Evolutionary conservation across 2,113 vertebrate species (phyloP).

Genomic region (Cettia cetti): DNA sequence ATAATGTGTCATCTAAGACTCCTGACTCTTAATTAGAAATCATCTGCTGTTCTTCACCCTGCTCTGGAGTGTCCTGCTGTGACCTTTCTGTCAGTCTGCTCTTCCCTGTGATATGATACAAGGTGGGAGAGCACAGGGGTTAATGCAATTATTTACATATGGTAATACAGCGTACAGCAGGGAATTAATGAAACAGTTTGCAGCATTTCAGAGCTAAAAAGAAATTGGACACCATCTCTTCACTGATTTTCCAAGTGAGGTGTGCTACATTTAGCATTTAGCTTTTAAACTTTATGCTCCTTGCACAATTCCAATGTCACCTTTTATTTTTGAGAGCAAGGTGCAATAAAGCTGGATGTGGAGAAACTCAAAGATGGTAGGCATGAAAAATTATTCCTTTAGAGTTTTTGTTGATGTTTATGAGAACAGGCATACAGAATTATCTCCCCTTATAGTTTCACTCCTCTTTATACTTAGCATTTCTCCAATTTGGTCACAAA

Average conservation of each 20-base stretch:
- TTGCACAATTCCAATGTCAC: neutral
- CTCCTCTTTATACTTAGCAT: neutral
- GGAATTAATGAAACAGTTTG: conserved; percentile 18
- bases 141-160: conserved; percentile 59
- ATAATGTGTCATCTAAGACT: conserved; percentile 16
- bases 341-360: neutral
- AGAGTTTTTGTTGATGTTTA: neutral
- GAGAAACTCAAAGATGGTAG: neutral
- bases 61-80: neutral
- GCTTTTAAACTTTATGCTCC: neutral
- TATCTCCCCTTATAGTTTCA: neutral
- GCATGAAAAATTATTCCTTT: neutral
- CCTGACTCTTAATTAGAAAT: conserved; percentile 49
- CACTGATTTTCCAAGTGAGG: neutral
- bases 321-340: neutral
- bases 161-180: neutral
- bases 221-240: neutral
- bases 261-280: neutral
- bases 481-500: neutral
- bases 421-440: neutral
- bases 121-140: conserved; percentile 16
- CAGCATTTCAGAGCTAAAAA: neutral
- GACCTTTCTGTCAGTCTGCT: conserved; percentile 33
- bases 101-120: conserved; percentile 27
- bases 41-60: neutral